phyloP scores from a whole-genome alignment of 2,113 vertebrate genomes.

The Grammomys surdaster region DNA sequence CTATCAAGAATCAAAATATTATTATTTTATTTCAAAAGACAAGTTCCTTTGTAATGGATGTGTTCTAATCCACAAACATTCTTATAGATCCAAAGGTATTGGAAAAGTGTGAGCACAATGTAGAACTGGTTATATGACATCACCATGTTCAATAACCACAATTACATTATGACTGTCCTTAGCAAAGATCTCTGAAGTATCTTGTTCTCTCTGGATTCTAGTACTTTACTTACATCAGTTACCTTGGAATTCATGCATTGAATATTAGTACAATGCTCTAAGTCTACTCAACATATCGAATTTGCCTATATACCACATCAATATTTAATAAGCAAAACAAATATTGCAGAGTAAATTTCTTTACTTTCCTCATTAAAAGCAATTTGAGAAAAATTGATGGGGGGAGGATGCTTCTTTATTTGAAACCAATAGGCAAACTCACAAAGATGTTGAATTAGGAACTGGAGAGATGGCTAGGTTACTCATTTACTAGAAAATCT shows the following conservation, averaged over 20 bases:
- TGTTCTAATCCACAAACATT: background rate
- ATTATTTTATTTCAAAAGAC: background rate
- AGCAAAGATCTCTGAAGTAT: background rate
- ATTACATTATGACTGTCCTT: background rate
- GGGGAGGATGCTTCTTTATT: background rate
- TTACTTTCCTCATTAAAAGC: background rate
- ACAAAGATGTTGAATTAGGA: background rate
- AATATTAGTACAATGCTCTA: background rate
- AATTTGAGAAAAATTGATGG: background rate
- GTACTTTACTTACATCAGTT: background rate
- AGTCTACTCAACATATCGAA: conserved; percentile 9
- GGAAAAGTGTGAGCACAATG: background rate
- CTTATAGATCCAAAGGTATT: background rate
- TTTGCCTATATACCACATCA: background rate
- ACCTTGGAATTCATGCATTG: background rate
- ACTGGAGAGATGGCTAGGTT: background rate
- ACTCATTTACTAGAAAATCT: background rate
- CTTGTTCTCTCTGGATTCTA: background rate
- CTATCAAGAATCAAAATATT: background rate
- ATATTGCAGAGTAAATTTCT: background rate
- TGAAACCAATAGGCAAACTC: background rate
- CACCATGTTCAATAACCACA: background rate
- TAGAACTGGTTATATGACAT: background rate
- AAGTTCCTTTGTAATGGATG: background rate
- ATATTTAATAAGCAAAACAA: conserved; percentile 38